phyloP scores from a whole-genome alignment of 1,140 invertebrate genomes.

The Bombus breviceps region DNA sequence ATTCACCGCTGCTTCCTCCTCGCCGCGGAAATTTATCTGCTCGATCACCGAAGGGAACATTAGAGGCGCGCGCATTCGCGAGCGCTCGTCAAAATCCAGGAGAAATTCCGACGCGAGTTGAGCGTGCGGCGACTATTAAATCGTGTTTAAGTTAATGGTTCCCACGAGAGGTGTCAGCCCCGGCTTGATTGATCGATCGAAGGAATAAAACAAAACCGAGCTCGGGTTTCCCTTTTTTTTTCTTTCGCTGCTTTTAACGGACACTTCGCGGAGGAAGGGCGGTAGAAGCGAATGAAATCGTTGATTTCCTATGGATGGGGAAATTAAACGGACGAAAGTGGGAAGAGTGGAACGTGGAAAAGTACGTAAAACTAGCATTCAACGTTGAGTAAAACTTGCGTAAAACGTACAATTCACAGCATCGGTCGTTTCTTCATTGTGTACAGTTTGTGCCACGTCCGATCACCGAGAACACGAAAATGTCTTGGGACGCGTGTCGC shows the following conservation, averaged over 20 bases:
- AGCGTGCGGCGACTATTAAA: constrained; percentile 29
- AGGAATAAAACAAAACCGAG: constrained; percentile 38
- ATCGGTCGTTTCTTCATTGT: neutral
- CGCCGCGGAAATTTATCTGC: constrained; percentile 21
- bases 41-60: constrained; percentile 13
- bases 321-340: neutral
- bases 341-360: neutral
- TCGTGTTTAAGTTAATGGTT: constrained; percentile 36
- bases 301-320: neutral
- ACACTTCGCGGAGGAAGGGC: neutral
- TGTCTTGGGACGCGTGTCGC: constrained; percentile 38
- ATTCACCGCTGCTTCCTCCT: constrained; percentile 18
- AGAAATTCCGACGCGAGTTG: constrained; percentile 21
- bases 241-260: neutral
- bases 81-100: constrained; percentile 1
- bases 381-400: too few species aligned
- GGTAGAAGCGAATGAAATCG: neutral
- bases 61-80: too few species aligned
- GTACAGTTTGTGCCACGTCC: neutral
- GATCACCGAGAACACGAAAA: neutral
- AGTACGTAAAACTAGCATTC: neutral
- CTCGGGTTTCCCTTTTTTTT: neutral
- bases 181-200: constrained; percentile 42
- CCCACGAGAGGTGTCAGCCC: constrained; percentile 29
- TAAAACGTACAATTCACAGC: neutral